Evolutionary conservation across 2,797 vertebrate genomes (phyloP), one percentile per base, ranked within the genome.

Genomic region (Cottoperca gobio): DNA sequence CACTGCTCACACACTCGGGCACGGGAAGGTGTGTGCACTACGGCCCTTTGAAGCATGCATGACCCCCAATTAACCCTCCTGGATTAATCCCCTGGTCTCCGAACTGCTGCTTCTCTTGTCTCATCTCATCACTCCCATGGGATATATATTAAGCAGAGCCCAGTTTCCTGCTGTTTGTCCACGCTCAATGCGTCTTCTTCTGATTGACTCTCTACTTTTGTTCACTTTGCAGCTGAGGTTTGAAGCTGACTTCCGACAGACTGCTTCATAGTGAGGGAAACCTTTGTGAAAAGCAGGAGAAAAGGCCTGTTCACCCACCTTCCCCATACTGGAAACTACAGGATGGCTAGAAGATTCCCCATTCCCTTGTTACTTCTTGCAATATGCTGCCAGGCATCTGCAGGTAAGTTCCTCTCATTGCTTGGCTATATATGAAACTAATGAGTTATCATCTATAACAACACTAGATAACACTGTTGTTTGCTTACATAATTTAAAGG

Each of bases 371-470:
- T 95, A 24, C 81, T 95, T 19, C 85, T 95, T 19, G 70, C 90
- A 39, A 61, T 93, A 46, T 91, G 83, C 76, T 87, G 78, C 84
- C 53, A 90, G 64, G 81, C 85, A 53, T 89, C 84, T 82, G 92
- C 93, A 92, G 95, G 95, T 96, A 92, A 81, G 92, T 83, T 58
- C 55, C 5, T 80, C 17, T 76, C 63, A 35, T 31, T 65, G 9
- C 45, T 50, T 69, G 5, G 53, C 2, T 35, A 7, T 54, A 11
- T 43, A 19, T 52, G 11, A 55, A 28, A 31, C 50, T 11, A 61
- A 50, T 17, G 6, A 24, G 13, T n/a, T 26, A 2, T 35, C 54
- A 33, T 7, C 61, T 28, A 33, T n/a, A 9, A 37, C 33, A 8
- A 33, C 31, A 33, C 33, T 33, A 33, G 31, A 33, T 33, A 33